Conservation (phyloP, 2,888 invertebrate species). For the Mongoloraphidia duomilia region DNA sequence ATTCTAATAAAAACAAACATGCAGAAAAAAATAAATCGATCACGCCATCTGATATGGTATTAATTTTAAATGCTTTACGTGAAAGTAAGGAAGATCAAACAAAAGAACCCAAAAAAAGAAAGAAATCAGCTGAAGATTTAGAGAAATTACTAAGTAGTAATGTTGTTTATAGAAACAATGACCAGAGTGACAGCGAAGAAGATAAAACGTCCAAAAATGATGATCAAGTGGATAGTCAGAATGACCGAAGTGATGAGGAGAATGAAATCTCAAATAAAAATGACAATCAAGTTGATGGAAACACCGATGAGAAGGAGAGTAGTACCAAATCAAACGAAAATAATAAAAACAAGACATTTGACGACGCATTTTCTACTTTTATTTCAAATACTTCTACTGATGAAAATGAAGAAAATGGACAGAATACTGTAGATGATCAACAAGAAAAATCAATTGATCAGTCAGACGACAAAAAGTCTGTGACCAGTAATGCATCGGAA, state of each 20-base stretch:
- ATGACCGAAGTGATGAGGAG: too few species aligned
- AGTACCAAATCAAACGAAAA: background rate
- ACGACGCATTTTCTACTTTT: conserved; percentile 5
- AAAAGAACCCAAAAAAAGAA: conserved; percentile 13
- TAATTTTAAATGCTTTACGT: conserved; percentile 3
- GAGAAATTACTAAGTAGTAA: conserved; percentile 4
- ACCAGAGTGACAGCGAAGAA: background rate
- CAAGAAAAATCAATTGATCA: too few species aligned
- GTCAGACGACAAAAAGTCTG: too few species aligned
- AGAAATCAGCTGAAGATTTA: conserved; percentile 11
- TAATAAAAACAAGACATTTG: background rate
- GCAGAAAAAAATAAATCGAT: too few species aligned
- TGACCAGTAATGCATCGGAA: too few species aligned
- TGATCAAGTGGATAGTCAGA: background rate
- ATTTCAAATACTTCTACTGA: background rate
- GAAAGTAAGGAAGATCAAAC: conserved; percentile 7
- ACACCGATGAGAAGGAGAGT: too few species aligned
- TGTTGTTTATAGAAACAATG: conserved; percentile 1
- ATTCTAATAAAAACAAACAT: too few species aligned
- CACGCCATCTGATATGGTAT: conserved; percentile 4
- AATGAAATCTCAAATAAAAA: too few species aligned
- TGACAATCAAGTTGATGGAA: too few species aligned
- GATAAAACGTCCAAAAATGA: conserved; percentile 2
- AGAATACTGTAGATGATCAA: too few species aligned
- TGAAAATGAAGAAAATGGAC: too few species aligned